Evolutionary conservation across 2,113 vertebrate species (phyloP), one percentile per base, ranked within the genome.

Genomic region (Hydropotes inermis): DNA sequence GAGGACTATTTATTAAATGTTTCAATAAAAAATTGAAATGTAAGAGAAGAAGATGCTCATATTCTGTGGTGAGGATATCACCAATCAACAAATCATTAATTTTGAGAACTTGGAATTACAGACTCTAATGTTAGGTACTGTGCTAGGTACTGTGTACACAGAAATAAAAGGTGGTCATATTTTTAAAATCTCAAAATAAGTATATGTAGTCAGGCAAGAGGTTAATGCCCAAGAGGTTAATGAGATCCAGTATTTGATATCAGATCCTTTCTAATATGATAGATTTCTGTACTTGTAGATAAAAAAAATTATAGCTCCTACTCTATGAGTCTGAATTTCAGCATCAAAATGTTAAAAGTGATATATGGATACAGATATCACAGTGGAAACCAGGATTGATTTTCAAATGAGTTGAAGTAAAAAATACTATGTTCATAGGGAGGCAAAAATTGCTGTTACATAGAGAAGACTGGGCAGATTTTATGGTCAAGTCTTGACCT

Each of bases 361-460:
- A 36, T 52, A 81, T 70, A 25, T 55, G 50, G 83, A 47, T 60
- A n/a, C 7, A 85, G 27, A 58, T 79, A n/a, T 52, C 54, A 61
- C 50, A 60, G 13, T 89, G 52, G 74, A 76, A 95, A 64, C n/a
- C n/a, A 92, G 78, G 50, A 47, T 6, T 90, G 30, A 60, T 89
- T 95, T 97, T 95, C 82, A 96, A 50, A 27, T 90, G 79, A 96
- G 25, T 64, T 90, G 19, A 97, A 94, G 33, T 88, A 52, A 82
- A 95, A 95, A 89, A 33, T 93, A 10, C 36, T 67, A 54, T 94
- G 39, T 92, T 88, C 52, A 85, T 58, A 89, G 57, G 50, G 64
- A 89, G 57, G 13, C 30, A 95, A 33, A 28, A 90, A n/a, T 60
- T 30, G 64, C 52, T 74, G 7, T 83, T 27, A 81, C 2, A 30